Percentiles rank a stretch among this genome's conserved stretches.
Conservation (phyloP, 2,888 invertebrate genomes). For the Eupithecia vulgata region DNA sequence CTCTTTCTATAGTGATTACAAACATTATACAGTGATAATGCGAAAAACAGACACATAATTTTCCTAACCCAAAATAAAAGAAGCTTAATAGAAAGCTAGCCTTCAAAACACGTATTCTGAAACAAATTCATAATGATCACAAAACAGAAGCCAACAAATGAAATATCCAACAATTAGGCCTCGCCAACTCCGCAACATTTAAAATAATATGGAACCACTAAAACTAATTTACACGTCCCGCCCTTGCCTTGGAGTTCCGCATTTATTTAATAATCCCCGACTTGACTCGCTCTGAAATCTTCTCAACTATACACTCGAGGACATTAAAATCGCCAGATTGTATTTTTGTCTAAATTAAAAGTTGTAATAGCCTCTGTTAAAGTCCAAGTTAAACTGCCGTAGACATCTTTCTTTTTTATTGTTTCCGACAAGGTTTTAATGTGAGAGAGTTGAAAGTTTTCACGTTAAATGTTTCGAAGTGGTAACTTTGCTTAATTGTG, state of each 20-base stretch:
- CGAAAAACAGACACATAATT: not conserved
- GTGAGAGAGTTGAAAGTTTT: slow-evolving; percentile 28
- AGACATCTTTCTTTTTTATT: slow-evolving; percentile 37
- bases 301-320: slow-evolving; percentile 38
- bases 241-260: slow-evolving; percentile 34
- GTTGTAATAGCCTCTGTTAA: slow-evolving; percentile 14
- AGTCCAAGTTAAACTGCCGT: slow-evolving; percentile 25
- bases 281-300: slow-evolving; percentile 37
- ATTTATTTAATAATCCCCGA: slow-evolving; percentile 46
- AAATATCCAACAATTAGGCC: slow-evolving; percentile 18
- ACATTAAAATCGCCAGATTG: slow-evolving; percentile 14
- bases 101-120: not conserved
- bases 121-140: not conserved
- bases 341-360: slow-evolving; percentile 18
- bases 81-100: not conserved
- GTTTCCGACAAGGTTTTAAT: slow-evolving; percentile 35
- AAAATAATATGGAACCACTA: slow-evolving; percentile 45
- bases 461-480: slow-evolving; percentile 29
- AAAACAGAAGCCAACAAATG: slow-evolving; percentile 14
- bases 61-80: not conserved
- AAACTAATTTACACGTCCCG: slow-evolving; percentile 44
- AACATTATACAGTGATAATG: not conserved
- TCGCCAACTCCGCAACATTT: slow-evolving; percentile 38
- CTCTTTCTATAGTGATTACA: too few species aligned
- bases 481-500: slow-evolving; percentile 16